phyloP scores from a whole-genome alignment of 2,888 invertebrate species.

The Volucella inanis region DNA sequence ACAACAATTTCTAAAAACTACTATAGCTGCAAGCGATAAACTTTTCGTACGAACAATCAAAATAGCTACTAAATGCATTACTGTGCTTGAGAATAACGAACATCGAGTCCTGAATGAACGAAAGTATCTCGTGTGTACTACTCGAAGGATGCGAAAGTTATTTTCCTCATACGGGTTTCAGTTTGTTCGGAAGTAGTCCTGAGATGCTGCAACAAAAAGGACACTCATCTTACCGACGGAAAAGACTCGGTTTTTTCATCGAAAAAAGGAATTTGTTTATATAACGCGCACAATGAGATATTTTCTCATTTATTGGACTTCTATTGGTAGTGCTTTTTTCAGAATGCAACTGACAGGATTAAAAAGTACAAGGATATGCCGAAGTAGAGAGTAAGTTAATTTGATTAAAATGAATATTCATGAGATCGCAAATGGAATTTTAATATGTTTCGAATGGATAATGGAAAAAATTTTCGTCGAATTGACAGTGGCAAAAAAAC shows the following conservation, averaged over 20 bases:
- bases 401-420: too few species aligned
- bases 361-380: neutral
- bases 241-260: slow-evolving; percentile 1
- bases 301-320: slow-evolving; percentile 4
- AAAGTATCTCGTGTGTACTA: slow-evolving; percentile 16
- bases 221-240: slow-evolving; percentile 12
- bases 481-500: too few species aligned
- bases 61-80: slow-evolving; percentile 51
- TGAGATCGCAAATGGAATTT: too few species aligned
- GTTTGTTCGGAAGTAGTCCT: slow-evolving; percentile 43
- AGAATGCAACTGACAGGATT: slow-evolving; percentile 3
- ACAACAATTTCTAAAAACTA: slow-evolving; percentile 35
- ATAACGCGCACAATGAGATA: neutral
- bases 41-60: slow-evolving; percentile 42
- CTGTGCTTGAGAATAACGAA: slow-evolving; percentile 18
- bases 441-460: too few species aligned
- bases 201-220: slow-evolving; percentile 23
- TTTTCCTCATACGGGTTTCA: slow-evolving; percentile 39
- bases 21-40: slow-evolving; percentile 50
- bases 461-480: too few species aligned
- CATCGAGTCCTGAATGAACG: neutral
- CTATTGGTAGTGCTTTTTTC: neutral
- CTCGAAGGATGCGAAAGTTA: slow-evolving; percentile 52
- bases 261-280: slow-evolving; percentile 27
- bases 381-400: too few species aligned